Conservation (phyloP, 2,888 invertebrate species). For the Arrhopalites spinosus region DNA sequence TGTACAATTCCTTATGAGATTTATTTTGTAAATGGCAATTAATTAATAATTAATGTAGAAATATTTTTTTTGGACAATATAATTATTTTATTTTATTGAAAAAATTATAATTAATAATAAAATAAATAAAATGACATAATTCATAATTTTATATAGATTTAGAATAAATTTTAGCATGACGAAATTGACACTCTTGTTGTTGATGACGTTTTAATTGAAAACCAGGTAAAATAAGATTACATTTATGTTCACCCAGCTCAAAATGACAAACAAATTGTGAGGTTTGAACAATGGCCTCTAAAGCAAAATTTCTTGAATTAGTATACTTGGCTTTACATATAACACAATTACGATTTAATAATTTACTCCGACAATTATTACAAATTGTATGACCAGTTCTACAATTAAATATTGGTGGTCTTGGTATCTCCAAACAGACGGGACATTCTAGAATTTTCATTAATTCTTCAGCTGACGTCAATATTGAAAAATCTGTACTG, state of each 20-base stretch:
- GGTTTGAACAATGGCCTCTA: slow-evolving; percentile 12
- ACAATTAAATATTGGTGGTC: slow-evolving; percentile 21
- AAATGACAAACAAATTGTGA: slow-evolving; percentile 15
- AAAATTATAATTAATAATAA: too few relatives aligned
- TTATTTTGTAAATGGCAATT: too few relatives aligned
- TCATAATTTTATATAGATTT: neutral
- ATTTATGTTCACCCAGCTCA: neutral
- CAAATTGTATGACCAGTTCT: slow-evolving; percentile 19
- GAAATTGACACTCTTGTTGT: neutral
- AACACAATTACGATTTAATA: neutral
- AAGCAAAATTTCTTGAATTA: slow-evolving; percentile 13
- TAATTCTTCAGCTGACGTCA: neutral
- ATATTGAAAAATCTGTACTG: neutral
- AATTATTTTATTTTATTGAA: too few relatives aligned
- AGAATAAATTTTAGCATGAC: neutral
- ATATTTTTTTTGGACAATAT: too few relatives aligned
- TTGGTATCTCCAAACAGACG: slow-evolving; percentile 1
- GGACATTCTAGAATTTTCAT: slow-evolving; percentile 12
- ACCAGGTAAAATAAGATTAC: slow-evolving; percentile 6
- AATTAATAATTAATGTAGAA: too few relatives aligned
- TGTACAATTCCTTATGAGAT: too few relatives aligned
- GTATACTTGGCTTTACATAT: slow-evolving; percentile 13
- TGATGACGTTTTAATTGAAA: neutral
- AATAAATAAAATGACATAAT: neutral
- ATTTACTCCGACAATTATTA: neutral